Base-by-base conservation (phyloP, 1,140 invertebrate species). In the Camponotus pennsylvanicus region DNA sequence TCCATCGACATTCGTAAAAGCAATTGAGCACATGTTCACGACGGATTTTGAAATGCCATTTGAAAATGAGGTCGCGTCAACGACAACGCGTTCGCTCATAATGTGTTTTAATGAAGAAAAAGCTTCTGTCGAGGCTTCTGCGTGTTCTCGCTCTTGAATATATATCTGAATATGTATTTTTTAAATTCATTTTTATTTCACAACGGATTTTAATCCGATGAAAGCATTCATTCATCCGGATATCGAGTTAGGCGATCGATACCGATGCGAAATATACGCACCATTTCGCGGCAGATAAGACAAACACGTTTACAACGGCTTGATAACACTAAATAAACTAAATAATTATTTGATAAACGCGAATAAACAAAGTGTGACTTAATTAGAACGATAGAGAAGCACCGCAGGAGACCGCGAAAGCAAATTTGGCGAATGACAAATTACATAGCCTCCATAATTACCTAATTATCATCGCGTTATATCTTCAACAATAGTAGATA, bases 61-160 rank as follows among this genome's bases (percentile, higher is more conserved):
- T 18, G 66, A 49, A 75, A 90, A 87, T 61, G 66, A 87, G 88
- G 85, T 84, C 85, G 57, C 78, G 88, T 86, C 71, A 18, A 32
- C 11, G 7, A 75, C 52, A 77, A 67, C 57, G 34, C 34, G 21
- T 71, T 34, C n/a, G 40, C 49, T 57, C 63, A 32, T 87, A 71
- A 89, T 89, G 66, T 59, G 27, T 69, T 59, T 73, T 55, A 63
- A 75, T 32, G 34, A 55, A 59, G 70, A 78, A 88, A 71, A 89
- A 90, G 55, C 73, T 61, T 42, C 57, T 77, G 78, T 79, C 88
- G 57, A 69, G 69, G 66, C 49, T 4, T 8, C 27, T 71, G 0
- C 49, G 3, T 15, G 13, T 45, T 77, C n/a, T 9, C 55, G 76
- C 21, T 42, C 37, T 15, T 70, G 37, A 55, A 59, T 73, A 18